phyloP scores from a whole-genome alignment of 1,140 invertebrate genomes.

The Cotesia typhae region DNA sequence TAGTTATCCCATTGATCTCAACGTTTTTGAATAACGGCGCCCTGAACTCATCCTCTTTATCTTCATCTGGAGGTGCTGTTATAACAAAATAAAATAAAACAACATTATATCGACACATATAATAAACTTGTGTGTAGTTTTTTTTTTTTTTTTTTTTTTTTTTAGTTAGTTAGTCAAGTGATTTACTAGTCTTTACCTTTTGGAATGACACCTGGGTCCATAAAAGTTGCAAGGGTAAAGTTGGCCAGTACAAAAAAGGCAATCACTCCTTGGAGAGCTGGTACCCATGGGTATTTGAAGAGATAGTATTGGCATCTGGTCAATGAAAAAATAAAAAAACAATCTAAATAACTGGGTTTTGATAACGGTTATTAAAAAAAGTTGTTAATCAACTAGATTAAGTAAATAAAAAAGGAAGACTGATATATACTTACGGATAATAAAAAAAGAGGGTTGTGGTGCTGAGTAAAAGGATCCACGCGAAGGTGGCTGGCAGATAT shows the following conservation, averaged over 20 bases:
- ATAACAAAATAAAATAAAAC: constrained; percentile 41
- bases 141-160: not conserved
- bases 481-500: constrained; percentile 95
- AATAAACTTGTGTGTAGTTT: not conserved
- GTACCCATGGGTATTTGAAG: constrained; percentile 85
- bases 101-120: constrained; percentile 1
- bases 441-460: constrained; percentile 94
- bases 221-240: constrained; percentile 97
- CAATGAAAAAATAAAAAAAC: constrained; percentile 42
- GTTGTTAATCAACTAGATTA: not conserved
- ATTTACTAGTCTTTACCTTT: constrained; percentile 78
- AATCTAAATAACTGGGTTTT: not conserved
- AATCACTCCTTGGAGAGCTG: constrained; percentile 91
- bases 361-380: constrained; percentile 1
- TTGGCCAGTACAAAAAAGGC: constrained; percentile 98
- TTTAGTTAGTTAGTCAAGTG: not conserved
- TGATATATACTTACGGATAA: constrained; percentile 85
- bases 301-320: constrained; percentile 89
- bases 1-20: constrained; percentile 97
- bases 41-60: constrained; percentile 95
- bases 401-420: constrained; percentile 21
- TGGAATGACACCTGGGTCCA: constrained; percentile 99
- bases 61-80: constrained; percentile 93
- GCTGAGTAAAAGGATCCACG: constrained; percentile 90
- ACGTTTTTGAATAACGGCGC: constrained; percentile 98